Evolutionary conservation across 2,888 invertebrate genomes (phyloP), one percentile per base, ranked within the genome.

Genomic region (Callinectes sapidus): DNA sequence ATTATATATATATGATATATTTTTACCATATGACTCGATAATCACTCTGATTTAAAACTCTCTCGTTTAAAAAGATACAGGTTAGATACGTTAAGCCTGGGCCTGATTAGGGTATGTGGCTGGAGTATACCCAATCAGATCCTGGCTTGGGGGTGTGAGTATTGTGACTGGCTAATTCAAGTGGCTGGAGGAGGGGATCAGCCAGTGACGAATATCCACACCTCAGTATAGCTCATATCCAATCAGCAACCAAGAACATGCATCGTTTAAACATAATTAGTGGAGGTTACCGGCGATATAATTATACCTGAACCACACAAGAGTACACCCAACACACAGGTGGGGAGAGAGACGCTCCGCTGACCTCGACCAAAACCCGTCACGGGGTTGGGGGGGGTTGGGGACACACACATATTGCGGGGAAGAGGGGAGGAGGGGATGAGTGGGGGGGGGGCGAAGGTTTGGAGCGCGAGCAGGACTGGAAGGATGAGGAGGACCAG

Each of bases 51-150:
- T 92, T 89, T 54, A 92, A 87, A 87, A 32, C 28, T 88, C 54
- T 54, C 55, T 14, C 48, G 28, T 55, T 88, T 23, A 87, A 91
- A 42, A 90, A 87, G 81, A 86, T 55, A 85, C 61, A 92, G 39
- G 77, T 54, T 54, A 92, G 89, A 55, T 89, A 55, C 42, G 87
- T 87, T 87, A 92, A 92, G 90, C 92, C 90, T 77, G 77, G 87
- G 35, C 92, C 92, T 92, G 54, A 92, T 92, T 92, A 77, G 92
- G 92, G 92, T 92, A 92, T 92, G 92, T 92, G 92, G 92, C 92
- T 92, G 92, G 92, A 90, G 87, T 90, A 92, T 92, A 92, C 90
- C 90, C 92, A 92, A 92, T 92, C 87, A 92, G 92, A 90, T 5
- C 90, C 88, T n/a, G 92, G 92, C 92, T 92, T 92, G 48, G 88